These are phyloP conservation scores for Bombus pascuorum DNA, from an alignment of 1,140 invertebrate genomes.

Conservation along the genomic window DNA sequence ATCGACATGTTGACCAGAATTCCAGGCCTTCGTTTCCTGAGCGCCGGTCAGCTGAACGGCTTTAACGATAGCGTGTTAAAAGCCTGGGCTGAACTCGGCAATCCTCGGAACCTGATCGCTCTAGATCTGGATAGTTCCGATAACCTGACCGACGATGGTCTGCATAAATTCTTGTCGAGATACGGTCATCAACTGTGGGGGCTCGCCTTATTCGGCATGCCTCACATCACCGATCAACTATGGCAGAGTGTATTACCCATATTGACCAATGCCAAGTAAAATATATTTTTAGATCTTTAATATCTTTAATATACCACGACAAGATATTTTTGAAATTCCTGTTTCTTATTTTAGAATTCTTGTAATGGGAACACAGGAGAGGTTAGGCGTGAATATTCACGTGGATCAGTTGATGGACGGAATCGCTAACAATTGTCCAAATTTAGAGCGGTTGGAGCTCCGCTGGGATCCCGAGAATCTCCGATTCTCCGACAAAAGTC, in stretches of 20 bases:
- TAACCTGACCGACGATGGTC: conserved; percentile 95
- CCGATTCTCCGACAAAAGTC: conserved; percentile 99
- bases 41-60: conserved; percentile 97
- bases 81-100: conserved; percentile 94
- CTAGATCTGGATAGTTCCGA: conserved; percentile 97
- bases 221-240: conserved; percentile 98
- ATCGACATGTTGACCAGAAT: conserved; percentile 95
- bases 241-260: conserved; percentile 96
- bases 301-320: background rate
- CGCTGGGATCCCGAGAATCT: conserved; percentile 99
- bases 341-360: conserved; percentile 88
- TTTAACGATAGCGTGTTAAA: conserved; percentile 97
- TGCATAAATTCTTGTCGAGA: conserved; percentile 95
- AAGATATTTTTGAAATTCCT: background rate
- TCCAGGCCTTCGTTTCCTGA: conserved; percentile 93
- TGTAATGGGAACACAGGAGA: conserved; percentile 98
- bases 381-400: conserved; percentile 97
- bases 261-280: conserved; percentile 94
- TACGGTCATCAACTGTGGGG: conserved; percentile 95
- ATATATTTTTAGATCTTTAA: background rate
- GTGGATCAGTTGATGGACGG: conserved; percentile 99
- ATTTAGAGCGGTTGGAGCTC: conserved; percentile 95
- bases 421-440: conserved; percentile 96
- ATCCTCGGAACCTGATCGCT: conserved; percentile 92
- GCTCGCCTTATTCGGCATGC: conserved; percentile 96